These are phyloP conservation scores for Himalopsyche phryganea DNA, from an alignment of 1,140 invertebrate species.

Conservation along the genomic window DNA sequence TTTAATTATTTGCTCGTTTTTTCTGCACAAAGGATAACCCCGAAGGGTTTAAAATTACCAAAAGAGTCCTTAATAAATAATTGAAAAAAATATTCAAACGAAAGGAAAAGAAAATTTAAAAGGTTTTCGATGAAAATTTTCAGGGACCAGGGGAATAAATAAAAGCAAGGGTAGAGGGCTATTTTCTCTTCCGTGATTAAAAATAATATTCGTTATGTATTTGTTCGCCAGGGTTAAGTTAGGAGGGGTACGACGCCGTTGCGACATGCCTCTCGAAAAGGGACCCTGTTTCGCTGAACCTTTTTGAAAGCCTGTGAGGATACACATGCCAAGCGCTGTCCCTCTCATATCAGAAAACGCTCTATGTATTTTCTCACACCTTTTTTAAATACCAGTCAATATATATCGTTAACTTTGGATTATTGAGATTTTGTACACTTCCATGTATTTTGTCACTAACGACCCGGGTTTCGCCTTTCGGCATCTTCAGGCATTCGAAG, in stretches of 20 bases:
- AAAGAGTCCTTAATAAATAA: slow-evolving; percentile 6
- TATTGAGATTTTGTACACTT: too few species aligned
- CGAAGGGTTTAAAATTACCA: slow-evolving; percentile 1
- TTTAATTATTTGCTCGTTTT: slow-evolving; percentile 1
- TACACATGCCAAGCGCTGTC: too few species aligned
- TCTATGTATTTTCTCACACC: too few species aligned
- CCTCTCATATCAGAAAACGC: too few species aligned
- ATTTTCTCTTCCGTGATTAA: slow-evolving; percentile 21
- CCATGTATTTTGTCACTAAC: too few species aligned
- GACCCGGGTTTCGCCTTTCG: too few species aligned
- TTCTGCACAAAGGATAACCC: slow-evolving; percentile 5
- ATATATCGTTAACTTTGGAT: too few species aligned
- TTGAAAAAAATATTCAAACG: slow-evolving; percentile 12
- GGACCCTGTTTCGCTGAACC: too few species aligned
- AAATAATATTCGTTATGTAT: slow-evolving; percentile 16
- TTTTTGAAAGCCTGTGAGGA: too few species aligned
- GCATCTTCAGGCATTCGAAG: too few species aligned
- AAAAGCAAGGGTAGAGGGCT: slow-evolving; percentile 9
- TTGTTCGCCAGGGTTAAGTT: background rate
- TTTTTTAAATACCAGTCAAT: too few species aligned
- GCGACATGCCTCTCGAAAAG: background rate
- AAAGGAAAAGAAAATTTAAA: slow-evolving; percentile 10
- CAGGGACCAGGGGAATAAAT: background rate
- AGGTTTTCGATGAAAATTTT: background rate
- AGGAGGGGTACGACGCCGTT: slow-evolving; percentile 12